phyloP scores from a whole-genome alignment of 2,113 vertebrate species.

The Pachypanchax playfairii region DNA sequence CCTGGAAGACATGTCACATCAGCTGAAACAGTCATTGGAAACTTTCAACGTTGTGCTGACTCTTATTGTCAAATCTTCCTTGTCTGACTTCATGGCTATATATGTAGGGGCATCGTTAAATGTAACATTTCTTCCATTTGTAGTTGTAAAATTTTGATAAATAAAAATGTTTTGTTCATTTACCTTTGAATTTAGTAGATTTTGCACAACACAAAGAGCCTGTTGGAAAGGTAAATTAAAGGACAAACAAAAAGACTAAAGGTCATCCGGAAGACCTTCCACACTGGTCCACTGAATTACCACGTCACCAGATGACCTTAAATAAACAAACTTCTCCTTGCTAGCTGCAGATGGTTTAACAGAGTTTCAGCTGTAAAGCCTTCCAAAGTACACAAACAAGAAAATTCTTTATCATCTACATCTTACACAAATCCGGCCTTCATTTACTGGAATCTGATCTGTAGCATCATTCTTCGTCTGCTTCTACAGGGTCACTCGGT shows the following conservation, averaged over 20 bases:
- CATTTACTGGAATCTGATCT: slow-evolving; percentile 6
- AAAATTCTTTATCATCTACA: slow-evolving; percentile 31
- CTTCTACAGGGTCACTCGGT: slow-evolving; percentile 65
- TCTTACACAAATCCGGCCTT: slow-evolving; percentile 24
- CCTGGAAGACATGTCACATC: slow-evolving; percentile 56
- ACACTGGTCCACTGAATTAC: slow-evolving; percentile 9
- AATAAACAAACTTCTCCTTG: slow-evolving; percentile 38
- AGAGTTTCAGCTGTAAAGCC: slow-evolving; percentile 44
- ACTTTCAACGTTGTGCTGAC: slow-evolving; percentile 19
- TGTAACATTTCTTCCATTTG: too few relatives aligned
- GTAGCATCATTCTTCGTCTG: slow-evolving; percentile 9
- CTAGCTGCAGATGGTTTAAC: slow-evolving; percentile 46
- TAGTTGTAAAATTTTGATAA: too few relatives aligned
- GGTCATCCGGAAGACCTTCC: slow-evolving; percentile 20
- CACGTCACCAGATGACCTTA: slow-evolving; percentile 40
- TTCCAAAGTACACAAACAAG: slow-evolving; percentile 35
- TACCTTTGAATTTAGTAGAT: background rate
- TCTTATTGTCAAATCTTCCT: slow-evolving; percentile 28
- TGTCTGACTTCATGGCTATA: too few relatives aligned
- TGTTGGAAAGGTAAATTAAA: background rate
- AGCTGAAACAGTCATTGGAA: slow-evolving; percentile 45
- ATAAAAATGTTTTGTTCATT: too few relatives aligned
- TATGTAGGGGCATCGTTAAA: too few relatives aligned
- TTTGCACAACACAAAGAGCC: background rate
- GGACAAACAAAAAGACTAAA: slow-evolving; percentile 29